Conservation (phyloP, 2,113 vertebrate species). For the Tursiops truncatus region DNA sequence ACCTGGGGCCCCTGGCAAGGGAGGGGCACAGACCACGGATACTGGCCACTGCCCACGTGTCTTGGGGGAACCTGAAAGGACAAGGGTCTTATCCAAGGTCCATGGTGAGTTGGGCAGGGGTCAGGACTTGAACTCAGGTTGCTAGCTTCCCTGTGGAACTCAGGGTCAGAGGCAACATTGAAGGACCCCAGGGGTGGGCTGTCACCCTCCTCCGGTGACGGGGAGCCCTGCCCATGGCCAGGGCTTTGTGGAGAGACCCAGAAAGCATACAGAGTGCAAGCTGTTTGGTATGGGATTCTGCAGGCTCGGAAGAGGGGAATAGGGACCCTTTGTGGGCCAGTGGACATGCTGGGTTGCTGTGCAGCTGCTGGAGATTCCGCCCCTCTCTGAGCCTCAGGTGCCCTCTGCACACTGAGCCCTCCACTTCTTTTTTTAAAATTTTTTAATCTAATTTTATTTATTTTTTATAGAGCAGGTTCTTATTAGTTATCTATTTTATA, state of each 20-base stretch:
- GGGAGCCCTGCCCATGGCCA: not conserved
- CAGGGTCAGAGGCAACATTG: not conserved
- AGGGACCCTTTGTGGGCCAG: not conserved
- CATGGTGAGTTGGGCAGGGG: not conserved
- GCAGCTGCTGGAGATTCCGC: not conserved
- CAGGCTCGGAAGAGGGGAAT: not conserved
- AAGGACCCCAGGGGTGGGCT: not conserved
- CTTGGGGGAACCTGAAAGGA: not conserved
- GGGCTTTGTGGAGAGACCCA: not conserved
- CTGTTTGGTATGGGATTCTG: not conserved
- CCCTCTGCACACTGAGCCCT: not conserved
- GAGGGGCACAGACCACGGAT: not conserved
- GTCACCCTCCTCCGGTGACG: not conserved
- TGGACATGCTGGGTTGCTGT: not conserved
- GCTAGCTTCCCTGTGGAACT: not conserved
- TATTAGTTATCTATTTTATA: too few species aligned
- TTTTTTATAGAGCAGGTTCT: too few species aligned
- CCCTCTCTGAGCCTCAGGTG: not conserved
- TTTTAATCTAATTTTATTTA: too few species aligned
- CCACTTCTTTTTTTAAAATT: too few species aligned
- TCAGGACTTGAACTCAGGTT: not conserved
- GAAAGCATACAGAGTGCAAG: not conserved
- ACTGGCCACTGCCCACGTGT: not conserved
- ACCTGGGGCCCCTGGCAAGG: rapidly evolving
- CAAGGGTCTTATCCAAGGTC: not conserved